Conservation (phyloP, 2,113 vertebrate genomes). For the Oncorhynchus mykiss region DNA sequence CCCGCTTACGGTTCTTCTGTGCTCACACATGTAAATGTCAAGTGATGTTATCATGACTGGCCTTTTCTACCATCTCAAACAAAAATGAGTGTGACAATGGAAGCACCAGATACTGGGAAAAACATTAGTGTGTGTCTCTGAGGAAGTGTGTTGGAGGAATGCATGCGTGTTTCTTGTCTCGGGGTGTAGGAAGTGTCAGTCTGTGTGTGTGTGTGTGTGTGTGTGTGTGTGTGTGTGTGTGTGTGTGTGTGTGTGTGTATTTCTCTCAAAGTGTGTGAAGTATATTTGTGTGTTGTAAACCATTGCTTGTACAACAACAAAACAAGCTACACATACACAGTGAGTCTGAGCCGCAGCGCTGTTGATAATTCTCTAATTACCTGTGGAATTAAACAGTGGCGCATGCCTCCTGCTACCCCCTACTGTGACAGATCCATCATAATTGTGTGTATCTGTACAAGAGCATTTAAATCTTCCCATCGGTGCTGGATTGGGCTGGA, state of each 20-base stretch:
- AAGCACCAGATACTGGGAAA: conserved; percentile 17
- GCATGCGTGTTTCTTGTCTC: neutral
- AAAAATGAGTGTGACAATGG: conserved; percentile 36
- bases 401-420: conserved; percentile 22
- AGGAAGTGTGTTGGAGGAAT: conserved; percentile 9
- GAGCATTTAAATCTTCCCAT: conserved; percentile 56
- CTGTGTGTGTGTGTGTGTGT: neutral
- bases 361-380: conserved; percentile 57
- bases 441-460: conserved; percentile 57
- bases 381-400: conserved; percentile 43
- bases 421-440: conserved; percentile 62
- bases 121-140: conserved; percentile 6
- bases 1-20: conserved; percentile 21
- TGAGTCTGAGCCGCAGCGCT: conserved; percentile 27
- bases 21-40: conserved; percentile 71
- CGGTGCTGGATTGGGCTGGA: conserved; percentile 22
- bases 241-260: conserved; percentile 4
- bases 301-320: neutral
- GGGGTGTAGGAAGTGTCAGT: neutral
- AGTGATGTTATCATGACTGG: conserved; percentile 53
- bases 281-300: neutral
- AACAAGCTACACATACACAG: conserved; percentile 3
- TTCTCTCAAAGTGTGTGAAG: neutral
- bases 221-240: conserved; percentile 5
- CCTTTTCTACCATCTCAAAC: conserved; percentile 38